Conservation (phyloP, 2,797 vertebrate genomes). For the Masticophis lateralis region DNA sequence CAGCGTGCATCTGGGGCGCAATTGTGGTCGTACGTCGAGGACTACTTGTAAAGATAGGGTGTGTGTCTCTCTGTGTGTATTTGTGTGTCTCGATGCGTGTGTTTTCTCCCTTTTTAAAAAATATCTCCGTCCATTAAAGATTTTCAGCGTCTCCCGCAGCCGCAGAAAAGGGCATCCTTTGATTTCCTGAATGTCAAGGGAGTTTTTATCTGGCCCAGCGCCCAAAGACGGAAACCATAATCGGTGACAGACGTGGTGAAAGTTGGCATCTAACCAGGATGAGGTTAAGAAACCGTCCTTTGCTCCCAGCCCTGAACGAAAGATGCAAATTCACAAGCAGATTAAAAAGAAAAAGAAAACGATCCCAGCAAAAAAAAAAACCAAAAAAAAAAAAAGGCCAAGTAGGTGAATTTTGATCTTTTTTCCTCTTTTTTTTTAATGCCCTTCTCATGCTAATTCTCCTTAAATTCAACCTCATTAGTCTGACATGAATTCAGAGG, state of each 20-base stretch:
- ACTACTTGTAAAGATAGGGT: no score
- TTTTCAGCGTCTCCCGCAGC: background rate
- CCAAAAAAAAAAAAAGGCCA: background rate
- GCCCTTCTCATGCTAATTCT: background rate
- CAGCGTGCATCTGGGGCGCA: no score
- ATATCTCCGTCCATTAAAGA: background rate
- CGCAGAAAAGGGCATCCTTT: background rate
- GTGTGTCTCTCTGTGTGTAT: no score
- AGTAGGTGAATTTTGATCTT: background rate
- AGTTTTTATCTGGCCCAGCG: background rate
- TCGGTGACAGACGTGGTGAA: background rate
- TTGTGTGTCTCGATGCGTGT: rapidly evolving
- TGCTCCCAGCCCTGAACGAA: background rate
- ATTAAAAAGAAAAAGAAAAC: background rate
- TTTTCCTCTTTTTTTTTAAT: background rate
- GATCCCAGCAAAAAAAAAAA: background rate
- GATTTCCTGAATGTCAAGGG: background rate
- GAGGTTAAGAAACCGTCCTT: background rate
- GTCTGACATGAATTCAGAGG: background rate
- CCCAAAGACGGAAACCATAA: background rate
- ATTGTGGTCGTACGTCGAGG: no score
- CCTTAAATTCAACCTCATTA: background rate
- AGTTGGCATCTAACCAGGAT: background rate
- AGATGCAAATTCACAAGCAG: background rate
- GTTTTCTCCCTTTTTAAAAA: background rate